Evolutionary conservation across 2,888 invertebrate genomes (phyloP).

Genomic region (Nebria salina): DNA sequence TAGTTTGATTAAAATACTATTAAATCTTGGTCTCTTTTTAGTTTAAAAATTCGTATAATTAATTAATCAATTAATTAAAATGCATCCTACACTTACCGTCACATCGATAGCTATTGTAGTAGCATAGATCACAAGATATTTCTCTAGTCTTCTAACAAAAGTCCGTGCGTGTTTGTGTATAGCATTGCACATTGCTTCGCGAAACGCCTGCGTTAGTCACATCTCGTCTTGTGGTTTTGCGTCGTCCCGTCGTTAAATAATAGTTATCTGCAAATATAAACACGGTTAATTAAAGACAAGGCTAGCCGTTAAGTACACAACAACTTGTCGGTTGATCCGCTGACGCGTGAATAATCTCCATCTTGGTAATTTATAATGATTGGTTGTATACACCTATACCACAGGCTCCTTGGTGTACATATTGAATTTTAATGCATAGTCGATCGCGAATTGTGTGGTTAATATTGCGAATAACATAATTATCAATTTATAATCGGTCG

Average conservation of each 20-base stretch:
- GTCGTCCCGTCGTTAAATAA: constrained; percentile 31
- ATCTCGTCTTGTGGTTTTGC: background rate
- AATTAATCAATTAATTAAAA: constrained; percentile 1
- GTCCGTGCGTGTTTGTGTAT: too few relatives aligned
- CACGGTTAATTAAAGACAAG: constrained; percentile 37
- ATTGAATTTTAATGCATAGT: background rate
- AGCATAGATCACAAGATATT: background rate
- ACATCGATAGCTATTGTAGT: background rate
- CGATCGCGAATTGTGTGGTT: background rate
- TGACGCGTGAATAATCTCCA: constrained; percentile 23
- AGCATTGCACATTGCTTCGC: too few relatives aligned
- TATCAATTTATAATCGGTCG: background rate
- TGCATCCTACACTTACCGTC: background rate
- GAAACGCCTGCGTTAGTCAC: background rate
- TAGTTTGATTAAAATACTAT: background rate
- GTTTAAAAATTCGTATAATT: background rate
- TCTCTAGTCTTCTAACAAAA: background rate
- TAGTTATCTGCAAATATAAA: constrained; percentile 37
- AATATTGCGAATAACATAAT: background rate
- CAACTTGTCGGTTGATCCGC: constrained; percentile 15
- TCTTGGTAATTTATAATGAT: constrained; percentile 32
- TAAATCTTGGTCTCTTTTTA: background rate
- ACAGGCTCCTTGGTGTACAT: background rate
- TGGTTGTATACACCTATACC: background rate
- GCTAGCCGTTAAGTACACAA: constrained; percentile 23